Evolutionary conservation across 2,113 vertebrate genomes (phyloP).

Genomic region (Serinus canaria): DNA sequence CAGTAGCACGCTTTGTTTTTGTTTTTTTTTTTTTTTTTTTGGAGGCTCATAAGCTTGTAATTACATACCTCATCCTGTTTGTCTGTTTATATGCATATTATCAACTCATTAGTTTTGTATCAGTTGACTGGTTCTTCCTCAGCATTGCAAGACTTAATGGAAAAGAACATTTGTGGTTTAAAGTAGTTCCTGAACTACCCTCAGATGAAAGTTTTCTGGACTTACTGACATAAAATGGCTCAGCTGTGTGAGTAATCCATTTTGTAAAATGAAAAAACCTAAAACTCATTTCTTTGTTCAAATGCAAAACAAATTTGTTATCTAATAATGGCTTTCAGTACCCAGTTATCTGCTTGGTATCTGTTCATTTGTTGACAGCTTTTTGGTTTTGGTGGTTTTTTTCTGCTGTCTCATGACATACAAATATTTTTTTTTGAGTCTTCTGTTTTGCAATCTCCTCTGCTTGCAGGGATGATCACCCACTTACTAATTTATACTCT

Average conservation of each 20-base stretch:
- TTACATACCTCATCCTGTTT: conserved; percentile 4
- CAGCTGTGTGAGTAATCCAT: neutral
- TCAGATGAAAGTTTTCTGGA: neutral
- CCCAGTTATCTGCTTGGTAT: neutral
- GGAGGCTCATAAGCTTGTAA: neutral
- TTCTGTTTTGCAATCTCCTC: neutral
- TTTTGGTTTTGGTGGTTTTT: neutral
- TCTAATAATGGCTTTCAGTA: neutral
- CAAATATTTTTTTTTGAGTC: neutral
- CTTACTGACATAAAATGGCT: neutral
- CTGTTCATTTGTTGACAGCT: neutral
- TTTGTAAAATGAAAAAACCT: neutral
- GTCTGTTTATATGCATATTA: neutral
- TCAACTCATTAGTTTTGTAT: neutral
- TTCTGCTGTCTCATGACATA: neutral
- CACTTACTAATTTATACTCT: neutral
- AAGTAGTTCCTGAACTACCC: neutral
- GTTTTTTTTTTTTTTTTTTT: neutral
- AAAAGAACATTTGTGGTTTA: neutral
- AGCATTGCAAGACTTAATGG: neutral
- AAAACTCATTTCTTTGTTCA: neutral
- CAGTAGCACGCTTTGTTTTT: neutral
- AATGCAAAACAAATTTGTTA: neutral
- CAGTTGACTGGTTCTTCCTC: neutral
- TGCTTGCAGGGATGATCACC: neutral